Conservation (phyloP, 2,888 invertebrate species). For the Cotesia congregata region DNA sequence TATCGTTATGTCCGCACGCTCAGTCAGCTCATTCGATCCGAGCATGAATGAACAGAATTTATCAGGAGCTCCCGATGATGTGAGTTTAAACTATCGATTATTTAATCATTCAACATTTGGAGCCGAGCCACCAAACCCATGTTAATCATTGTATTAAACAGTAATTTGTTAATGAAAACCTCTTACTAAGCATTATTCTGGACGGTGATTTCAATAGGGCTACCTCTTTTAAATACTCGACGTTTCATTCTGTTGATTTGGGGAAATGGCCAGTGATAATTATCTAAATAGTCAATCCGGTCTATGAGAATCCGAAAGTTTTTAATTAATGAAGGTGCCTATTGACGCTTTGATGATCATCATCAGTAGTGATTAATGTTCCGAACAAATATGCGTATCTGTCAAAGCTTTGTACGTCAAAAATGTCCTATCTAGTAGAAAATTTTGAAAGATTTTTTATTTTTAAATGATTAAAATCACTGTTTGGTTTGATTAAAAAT, state of each 20-base stretch:
- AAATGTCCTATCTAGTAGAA: too few relatives aligned
- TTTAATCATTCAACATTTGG: constrained; percentile 36
- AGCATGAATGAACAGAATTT: constrained; percentile 42
- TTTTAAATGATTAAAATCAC: too few relatives aligned
- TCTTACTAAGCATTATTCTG: constrained; percentile 5
- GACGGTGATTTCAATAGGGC: not conserved
- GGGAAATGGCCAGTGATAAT: not conserved
- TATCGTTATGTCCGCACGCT: constrained; percentile 29
- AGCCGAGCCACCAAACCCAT: constrained; percentile 29
- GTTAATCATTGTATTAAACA: constrained; percentile 30
- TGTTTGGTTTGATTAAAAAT: too few relatives aligned
- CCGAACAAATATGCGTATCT: too few relatives aligned
- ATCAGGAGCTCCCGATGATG: constrained; percentile 30
- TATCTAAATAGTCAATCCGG: not conserved
- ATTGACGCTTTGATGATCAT: too few relatives aligned
- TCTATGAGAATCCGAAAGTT: too few relatives aligned
- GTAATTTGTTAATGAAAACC: constrained; percentile 39
- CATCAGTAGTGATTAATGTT: too few relatives aligned
- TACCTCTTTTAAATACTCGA: not conserved
- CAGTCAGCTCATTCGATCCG: constrained; percentile 40
- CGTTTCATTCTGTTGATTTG: not conserved
- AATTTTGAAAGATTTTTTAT: too few relatives aligned
- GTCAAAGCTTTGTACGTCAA: too few relatives aligned
- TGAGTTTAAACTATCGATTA: constrained; percentile 41
- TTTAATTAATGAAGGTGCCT: too few relatives aligned